Conservation (phyloP, 1,140 invertebrate genomes). For the Chrysomallon squamiferum region DNA sequence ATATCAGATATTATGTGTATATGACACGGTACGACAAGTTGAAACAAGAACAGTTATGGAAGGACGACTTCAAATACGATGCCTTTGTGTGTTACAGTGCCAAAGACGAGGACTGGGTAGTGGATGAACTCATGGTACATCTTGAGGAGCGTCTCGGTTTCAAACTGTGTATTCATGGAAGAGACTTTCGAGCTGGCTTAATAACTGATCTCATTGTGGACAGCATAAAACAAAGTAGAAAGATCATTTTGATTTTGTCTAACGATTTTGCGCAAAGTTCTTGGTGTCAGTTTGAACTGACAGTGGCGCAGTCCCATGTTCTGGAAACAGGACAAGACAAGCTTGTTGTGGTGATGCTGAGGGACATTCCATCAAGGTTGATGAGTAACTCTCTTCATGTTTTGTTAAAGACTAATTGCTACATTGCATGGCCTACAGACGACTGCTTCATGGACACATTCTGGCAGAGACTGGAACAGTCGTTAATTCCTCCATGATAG, state of each 20-base stretch:
- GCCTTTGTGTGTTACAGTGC: conserved; percentile 26
- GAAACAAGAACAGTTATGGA: background rate
- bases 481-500: background rate
- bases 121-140: conserved; percentile 9
- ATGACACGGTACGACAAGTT: background rate
- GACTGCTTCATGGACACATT: background rate
- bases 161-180: conserved; percentile 27
- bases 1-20: conserved; percentile 1
- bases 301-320: background rate
- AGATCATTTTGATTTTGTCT: background rate
- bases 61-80: conserved; percentile 7
- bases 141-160: conserved; percentile 18
- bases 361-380: background rate
- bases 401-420: background rate
- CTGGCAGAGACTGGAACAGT: conserved; percentile 71
- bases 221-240: conserved; percentile 12
- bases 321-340: background rate
- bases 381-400: background rate
- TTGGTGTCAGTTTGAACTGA: conserved; percentile 1
- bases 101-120: conserved; percentile 20
- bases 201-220: conserved; percentile 24
- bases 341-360: background rate
- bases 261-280: conserved; percentile 1
- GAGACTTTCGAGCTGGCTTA: conserved; percentile 25
- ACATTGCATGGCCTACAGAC: background rate